These are phyloP conservation scores for Neoniphon sammara DNA, from an alignment of 2,797 vertebrate genomes.

Conservation along the genomic window DNA sequence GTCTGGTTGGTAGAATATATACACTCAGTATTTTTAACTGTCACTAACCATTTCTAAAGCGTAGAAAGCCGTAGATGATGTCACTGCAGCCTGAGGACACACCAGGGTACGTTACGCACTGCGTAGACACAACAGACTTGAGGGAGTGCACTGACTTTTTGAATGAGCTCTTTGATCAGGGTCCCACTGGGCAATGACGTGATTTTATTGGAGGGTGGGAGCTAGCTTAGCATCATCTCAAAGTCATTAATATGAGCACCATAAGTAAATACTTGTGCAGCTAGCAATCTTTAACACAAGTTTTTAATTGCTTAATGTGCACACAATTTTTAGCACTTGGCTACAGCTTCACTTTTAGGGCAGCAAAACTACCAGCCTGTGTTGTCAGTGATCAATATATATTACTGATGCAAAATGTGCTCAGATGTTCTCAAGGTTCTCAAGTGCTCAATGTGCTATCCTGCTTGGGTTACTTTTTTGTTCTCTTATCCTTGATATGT, in stretches of 20 bases:
- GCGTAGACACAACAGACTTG: neutral
- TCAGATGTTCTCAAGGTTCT: too few species aligned
- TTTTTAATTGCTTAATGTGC: neutral
- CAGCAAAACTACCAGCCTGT: slow-evolving; percentile 14
- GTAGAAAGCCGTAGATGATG: neutral
- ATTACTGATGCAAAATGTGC: neutral
- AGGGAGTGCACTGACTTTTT: neutral
- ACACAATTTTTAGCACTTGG: neutral
- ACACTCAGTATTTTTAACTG: neutral
- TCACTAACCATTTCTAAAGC: neutral
- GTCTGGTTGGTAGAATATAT: neutral
- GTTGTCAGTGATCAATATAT: neutral
- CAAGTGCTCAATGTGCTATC: too few species aligned
- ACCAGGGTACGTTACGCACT: neutral
- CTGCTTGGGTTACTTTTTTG: neutral
- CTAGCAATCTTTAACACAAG: neutral
- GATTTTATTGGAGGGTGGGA: too few species aligned
- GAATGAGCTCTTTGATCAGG: neutral
- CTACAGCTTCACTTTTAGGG: slow-evolving; percentile 8
- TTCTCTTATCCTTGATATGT: neutral
- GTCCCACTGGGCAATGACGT: too few species aligned
- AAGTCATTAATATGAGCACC: neutral
- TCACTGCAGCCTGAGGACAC: too few species aligned
- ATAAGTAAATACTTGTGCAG: neutral
- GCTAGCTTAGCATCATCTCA: neutral